Evolutionary conservation across 2,888 invertebrate species (phyloP).

Genomic region (Melieria crassipennis): DNA sequence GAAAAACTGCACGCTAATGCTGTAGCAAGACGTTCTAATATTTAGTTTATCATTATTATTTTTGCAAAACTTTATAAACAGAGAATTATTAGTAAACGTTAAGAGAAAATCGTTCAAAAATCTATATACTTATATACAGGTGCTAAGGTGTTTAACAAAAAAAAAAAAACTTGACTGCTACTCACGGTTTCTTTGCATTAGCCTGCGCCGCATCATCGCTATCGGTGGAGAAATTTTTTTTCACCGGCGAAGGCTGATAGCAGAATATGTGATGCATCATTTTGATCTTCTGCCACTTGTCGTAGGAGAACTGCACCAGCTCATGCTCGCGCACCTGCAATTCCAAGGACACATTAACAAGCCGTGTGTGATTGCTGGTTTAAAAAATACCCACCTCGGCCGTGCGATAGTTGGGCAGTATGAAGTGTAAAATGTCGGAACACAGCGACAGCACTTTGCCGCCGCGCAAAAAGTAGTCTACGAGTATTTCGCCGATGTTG

Average conservation of each 20-base stretch:
- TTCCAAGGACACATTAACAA: slow-evolving; percentile 7
- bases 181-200: slow-evolving; percentile 68
- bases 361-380: neutral
- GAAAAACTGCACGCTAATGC: neutral
- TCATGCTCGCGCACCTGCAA: slow-evolving; percentile 81
- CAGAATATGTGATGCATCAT: slow-evolving; percentile 91
- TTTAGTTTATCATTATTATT: slow-evolving; percentile 1
- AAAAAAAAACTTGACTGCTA: slow-evolving; percentile 32
- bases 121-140: neutral
- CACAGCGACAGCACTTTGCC: slow-evolving; percentile 82
- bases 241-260: slow-evolving; percentile 85
- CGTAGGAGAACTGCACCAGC: slow-evolving; percentile 83
- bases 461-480: slow-evolving; percentile 78
- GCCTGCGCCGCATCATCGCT: slow-evolving; percentile 70
- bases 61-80: neutral
- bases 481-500: slow-evolving; percentile 73
- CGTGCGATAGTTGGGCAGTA: slow-evolving; percentile 83
- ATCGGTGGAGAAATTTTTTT: slow-evolving; percentile 82
- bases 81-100: too few species aligned
- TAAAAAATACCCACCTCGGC: slow-evolving; percentile 72
- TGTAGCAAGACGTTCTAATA: neutral
- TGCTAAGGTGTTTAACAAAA: neutral
- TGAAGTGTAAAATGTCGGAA: slow-evolving; percentile 80
- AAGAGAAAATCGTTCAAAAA: neutral
- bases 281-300: slow-evolving; percentile 83